Evolutionary conservation across 1,140 invertebrate genomes (phyloP).

Genomic region (Drosophila ohnishii): DNA sequence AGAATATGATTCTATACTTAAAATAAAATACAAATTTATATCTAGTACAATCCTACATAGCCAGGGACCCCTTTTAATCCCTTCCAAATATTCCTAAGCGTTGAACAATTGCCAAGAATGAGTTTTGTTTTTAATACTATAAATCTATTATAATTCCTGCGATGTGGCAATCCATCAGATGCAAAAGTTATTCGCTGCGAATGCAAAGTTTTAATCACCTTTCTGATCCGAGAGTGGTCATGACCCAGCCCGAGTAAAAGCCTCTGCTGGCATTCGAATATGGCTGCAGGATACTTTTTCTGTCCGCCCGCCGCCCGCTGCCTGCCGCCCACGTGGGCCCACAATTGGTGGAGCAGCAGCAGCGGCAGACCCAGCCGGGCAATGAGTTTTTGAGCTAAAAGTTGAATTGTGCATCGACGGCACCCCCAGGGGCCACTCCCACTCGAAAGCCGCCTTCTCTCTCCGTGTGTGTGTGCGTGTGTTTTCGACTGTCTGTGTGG

Average conservation of each 20-base stretch:
- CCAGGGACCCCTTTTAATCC: background rate
- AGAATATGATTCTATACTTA: no score
- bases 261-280: slow-evolving; percentile 56
- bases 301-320: slow-evolving; percentile 27
- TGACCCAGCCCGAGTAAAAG: slow-evolving; percentile 17
- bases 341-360: slow-evolving; percentile 14
- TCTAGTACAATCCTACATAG: background rate
- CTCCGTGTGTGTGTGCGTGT: slow-evolving; percentile 37
- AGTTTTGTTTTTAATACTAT: slow-evolving; percentile 9
- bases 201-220: slow-evolving; percentile 47
- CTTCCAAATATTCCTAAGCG: background rate
- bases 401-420: slow-evolving; percentile 80
- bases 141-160: slow-evolving; percentile 1
- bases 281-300: slow-evolving; percentile 72
- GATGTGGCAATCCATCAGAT: slow-evolving; percentile 11
- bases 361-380: slow-evolving; percentile 50
- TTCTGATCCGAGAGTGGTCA: slow-evolving; percentile 44
- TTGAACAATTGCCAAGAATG: background rate
- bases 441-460: slow-evolving; percentile 14
- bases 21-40: no score
- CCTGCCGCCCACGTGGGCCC: slow-evolving; percentile 26
- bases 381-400: slow-evolving; percentile 79
- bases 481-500: slow-evolving; percentile 72
- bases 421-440: slow-evolving; percentile 25
- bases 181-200: slow-evolving; percentile 3